Conservation (phyloP, 2,797 vertebrate species). For the Xenopus petersii region DNA sequence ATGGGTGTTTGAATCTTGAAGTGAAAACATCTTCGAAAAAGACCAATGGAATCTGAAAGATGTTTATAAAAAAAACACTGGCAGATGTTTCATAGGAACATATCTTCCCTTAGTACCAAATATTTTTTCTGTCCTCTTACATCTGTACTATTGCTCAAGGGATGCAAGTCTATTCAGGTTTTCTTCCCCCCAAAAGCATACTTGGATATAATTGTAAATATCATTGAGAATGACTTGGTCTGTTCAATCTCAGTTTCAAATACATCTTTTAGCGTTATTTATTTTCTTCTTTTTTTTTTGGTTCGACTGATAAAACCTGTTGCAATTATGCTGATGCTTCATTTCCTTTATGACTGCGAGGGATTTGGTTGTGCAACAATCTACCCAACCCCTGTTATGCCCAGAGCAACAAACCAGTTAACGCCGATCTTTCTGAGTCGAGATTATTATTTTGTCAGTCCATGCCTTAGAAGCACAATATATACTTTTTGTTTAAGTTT, state of each 20-base stretch:
- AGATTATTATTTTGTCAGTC: no score
- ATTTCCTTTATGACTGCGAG: not conserved
- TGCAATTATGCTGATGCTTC: not conserved
- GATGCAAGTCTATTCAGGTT: slow-evolving; percentile 26
- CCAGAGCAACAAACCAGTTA: no score
- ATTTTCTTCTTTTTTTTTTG: not conserved
- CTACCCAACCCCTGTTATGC: no score
- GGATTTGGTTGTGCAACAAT: no score
- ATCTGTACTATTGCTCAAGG: slow-evolving; percentile 30
- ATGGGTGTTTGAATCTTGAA: not conserved
- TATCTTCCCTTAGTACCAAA: slow-evolving; percentile 27
- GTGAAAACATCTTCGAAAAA: not conserved
- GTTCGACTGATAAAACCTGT: not conserved
- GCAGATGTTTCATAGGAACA: slow-evolving; percentile 33
- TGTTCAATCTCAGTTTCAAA: slow-evolving; percentile 1
- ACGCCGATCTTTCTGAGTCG: no score
- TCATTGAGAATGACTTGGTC: not conserved
- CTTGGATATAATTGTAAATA: slow-evolving; percentile 13
- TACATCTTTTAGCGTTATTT: not conserved
- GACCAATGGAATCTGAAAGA: slow-evolving; percentile 24
- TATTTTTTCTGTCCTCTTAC: slow-evolving; percentile 31
- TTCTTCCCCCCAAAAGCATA: not conserved
- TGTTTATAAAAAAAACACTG: slow-evolving; percentile 13
- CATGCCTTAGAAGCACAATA: no score
- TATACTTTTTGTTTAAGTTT: no score